A percentile compares a stretch with the other conserved stretches of the same genome.
phyloP scores from a whole-genome alignment of 2,113 vertebrate species.

The Campylomormyrus numenius region DNA sequence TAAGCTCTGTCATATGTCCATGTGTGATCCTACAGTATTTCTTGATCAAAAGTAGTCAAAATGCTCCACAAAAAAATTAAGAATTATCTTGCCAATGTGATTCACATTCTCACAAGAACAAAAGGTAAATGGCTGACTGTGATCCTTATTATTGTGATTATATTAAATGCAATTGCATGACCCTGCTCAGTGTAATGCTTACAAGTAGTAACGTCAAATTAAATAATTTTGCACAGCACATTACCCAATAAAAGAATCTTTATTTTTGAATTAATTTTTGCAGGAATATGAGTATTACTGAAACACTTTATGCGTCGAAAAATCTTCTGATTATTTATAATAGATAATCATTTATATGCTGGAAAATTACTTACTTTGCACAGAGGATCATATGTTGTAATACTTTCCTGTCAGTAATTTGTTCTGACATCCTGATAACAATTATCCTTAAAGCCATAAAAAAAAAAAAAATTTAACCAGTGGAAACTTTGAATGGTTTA shows the following conservation, averaged over 20 bases:
- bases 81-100: too few species aligned
- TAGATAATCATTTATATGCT: too few species aligned
- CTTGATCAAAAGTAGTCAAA: too few species aligned
- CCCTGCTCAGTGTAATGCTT: background rate
- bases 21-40: too few species aligned
- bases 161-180: background rate
- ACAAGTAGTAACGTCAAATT: background rate
- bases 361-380: background rate
- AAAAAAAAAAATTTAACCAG: background rate
- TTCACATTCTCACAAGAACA: too few species aligned
- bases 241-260: background rate
- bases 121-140: background rate
- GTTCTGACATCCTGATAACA: background rate
- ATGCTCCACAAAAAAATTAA: background rate
- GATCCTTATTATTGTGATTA: background rate
- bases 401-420: background rate
- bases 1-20: too few species aligned
- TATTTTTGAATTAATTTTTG: background rate
- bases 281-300: too few species aligned
- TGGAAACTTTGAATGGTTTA: too few species aligned
- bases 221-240: background rate
- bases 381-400: background rate
- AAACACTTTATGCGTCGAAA: too few species aligned
- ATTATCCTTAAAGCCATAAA: background rate
- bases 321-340: too few species aligned